A percentile compares a stretch with the other conserved stretches of the same genome.
Conservation (phyloP, 2,888 invertebrate species). For the Sminthurinus aureus region DNA sequence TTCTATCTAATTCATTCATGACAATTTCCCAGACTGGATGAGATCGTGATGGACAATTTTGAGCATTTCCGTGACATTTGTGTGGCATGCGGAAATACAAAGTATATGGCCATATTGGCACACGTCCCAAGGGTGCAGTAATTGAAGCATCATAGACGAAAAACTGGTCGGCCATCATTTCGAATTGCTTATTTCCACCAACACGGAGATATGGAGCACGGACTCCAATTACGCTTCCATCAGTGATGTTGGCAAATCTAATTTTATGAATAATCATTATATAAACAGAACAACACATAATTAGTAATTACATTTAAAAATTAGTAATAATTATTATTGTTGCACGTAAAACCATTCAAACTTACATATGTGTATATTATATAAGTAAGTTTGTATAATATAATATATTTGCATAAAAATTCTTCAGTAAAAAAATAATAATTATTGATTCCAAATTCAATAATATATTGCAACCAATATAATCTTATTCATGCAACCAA, state of each 20-base stretch:
- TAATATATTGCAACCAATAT: too few relatives aligned
- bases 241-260: conserved; percentile 90
- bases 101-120: conserved; percentile 97
- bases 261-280: neutral
- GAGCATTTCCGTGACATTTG: conserved; percentile 91
- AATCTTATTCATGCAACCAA: neutral
- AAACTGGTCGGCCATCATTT: conserved; percentile 92
- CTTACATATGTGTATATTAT: too few relatives aligned
- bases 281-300: too few relatives aligned
- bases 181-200: conserved; percentile 95
- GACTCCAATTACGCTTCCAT: conserved; percentile 87
- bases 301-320: too few relatives aligned
- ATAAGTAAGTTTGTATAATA: too few relatives aligned
- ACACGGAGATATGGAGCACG: conserved; percentile 89
- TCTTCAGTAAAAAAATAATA: too few relatives aligned
- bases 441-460: too few relatives aligned
- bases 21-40: conserved; percentile 97
- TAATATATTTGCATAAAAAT: too few relatives aligned
- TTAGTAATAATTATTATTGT: conserved; percentile 10
- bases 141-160: conserved; percentile 96
- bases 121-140: conserved; percentile 87
- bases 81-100: conserved; percentile 98
- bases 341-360: too few relatives aligned
- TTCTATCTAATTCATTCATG: conserved; percentile 91
- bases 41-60: conserved; percentile 82